Evolutionary conservation across 1,140 invertebrate species (phyloP), one percentile per base, ranked within the genome.

Genomic region (Hylaeus volcanicus): DNA sequence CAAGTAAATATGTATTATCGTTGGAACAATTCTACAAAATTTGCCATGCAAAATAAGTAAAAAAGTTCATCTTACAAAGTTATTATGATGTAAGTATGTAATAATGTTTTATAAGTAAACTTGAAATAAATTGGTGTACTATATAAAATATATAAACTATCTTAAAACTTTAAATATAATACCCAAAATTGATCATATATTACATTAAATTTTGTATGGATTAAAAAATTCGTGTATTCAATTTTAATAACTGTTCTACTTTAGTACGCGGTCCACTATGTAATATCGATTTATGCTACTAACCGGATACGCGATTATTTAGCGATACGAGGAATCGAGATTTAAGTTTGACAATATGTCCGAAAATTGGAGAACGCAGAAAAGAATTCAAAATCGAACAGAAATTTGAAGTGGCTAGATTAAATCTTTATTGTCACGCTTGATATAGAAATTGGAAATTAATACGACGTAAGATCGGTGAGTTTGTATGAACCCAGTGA

Each of bases 321-420:
- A 70, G 70, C 68, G 45, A 74, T 56, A 79, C 70, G 70, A 79
- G 60, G 45, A 15, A 65, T 80, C 78, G 78, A 74, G 63, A 74
- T 56, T 81, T 51, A 74, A 81, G 73, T 81, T 81, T 43, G 65
- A 83, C 83, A 85, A 85, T 45, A 83, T 85, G 83, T 81, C 83
- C 37, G 66, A 84, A 82, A 78, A 79, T 80, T 85, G 60, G 63
- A 55, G 45, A 45, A 48, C 69, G 66, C n/a, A 76, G 77, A 85
- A 58, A 75, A 60, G 66, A 43, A 79, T 83, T 80, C 63, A 63
- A 72, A 85, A 74, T 26, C n/a, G 26, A 3, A 37, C 12, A 56
- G 9, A 65, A 4, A 51, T 64, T 41, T 4, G 11, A 69, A n/a
- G 56, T 76, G 51, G 48, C 77, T 77, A 68, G 26, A 66, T 70